Evolutionary conservation across 1,140 invertebrate genomes (phyloP).

Genomic region (Saccostrea cuccullata): DNA sequence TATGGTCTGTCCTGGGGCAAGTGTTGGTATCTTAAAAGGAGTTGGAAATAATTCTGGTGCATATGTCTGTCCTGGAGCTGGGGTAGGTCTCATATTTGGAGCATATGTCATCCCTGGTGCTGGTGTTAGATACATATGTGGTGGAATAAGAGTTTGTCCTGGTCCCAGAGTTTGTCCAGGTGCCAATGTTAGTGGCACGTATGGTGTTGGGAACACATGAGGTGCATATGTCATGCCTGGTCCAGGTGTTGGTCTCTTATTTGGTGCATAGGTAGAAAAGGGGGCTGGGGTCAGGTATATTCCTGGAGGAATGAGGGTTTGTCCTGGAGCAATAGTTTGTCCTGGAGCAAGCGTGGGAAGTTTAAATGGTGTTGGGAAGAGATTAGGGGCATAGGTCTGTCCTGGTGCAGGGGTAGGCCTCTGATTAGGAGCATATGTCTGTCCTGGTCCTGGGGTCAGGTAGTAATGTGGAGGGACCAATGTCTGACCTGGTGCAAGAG

Average conservation of each 20-base stretch:
- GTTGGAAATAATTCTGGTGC: constrained; percentile 57
- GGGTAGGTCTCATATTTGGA: constrained; percentile 56
- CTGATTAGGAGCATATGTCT: constrained; percentile 52
- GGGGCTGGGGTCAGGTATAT: constrained; percentile 54
- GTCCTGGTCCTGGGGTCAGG: constrained; percentile 55
- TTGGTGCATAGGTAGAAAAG: constrained; percentile 56
- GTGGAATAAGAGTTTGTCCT: constrained; percentile 42
- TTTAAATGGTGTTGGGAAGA: constrained; percentile 39
- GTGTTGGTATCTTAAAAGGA: constrained; percentile 55
- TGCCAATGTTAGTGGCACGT: constrained; percentile 53
- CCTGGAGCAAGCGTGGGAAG: constrained; percentile 30
- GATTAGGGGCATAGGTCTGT: constrained; percentile 42
- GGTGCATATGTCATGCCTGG: constrained; percentile 64
- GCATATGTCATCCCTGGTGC: constrained; percentile 56
- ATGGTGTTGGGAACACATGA: constrained; percentile 58
- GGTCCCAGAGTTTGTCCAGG: constrained; percentile 61
- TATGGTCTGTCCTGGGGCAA: constrained; percentile 57
- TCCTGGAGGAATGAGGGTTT: constrained; percentile 47
- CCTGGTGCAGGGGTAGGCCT: constrained; percentile 50
- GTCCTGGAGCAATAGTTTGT: constrained; percentile 53
- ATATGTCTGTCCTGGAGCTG: constrained; percentile 60
- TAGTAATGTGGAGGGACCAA: constrained; percentile 21
- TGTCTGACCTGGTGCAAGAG: constrained; percentile 40
- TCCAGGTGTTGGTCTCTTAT: constrained; percentile 62
- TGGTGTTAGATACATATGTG: constrained; percentile 55